Percentiles rank a stretch among this genome's conserved stretches.
Evolutionary conservation across 1,140 invertebrate genomes (phyloP).

Genomic region (Mercenaria mercenaria): DNA sequence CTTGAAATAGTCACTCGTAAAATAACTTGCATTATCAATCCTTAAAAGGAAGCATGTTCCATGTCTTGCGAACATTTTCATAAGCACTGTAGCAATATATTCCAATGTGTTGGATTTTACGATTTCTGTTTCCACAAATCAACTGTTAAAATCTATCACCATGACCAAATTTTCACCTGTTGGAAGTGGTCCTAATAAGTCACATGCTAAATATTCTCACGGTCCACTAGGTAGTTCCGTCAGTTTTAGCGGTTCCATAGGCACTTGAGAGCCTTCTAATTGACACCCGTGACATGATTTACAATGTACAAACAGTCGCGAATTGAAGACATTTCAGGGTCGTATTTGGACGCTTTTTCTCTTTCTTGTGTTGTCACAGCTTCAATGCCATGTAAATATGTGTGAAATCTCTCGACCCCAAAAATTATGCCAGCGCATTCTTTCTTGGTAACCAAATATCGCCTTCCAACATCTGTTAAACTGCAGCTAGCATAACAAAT

Average conservation of each 20-base stretch:
- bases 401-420: too few relatives aligned
- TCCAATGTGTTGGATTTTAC: conserved; percentile 50
- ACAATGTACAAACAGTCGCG: conserved; percentile 20
- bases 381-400: not conserved
- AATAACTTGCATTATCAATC: too few relatives aligned
- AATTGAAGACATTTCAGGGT: conserved; percentile 36
- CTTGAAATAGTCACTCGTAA: too few relatives aligned
- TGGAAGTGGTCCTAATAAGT: too few relatives aligned
- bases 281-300: conserved; percentile 67
- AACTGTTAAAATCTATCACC: conserved; percentile 71
- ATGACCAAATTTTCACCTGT: conserved; percentile 56
- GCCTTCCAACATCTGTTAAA: conserved; percentile 59
- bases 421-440: conserved; percentile 81
- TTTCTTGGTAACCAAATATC: conserved; percentile 83
- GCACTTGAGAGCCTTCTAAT: conserved; percentile 1
- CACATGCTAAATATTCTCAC: too few relatives aligned
- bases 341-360: conserved; percentile 44
- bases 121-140: conserved; percentile 58
- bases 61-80: conserved; percentile 61
- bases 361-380: conserved; percentile 57
- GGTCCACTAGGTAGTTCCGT: too few relatives aligned
- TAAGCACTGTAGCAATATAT: conserved; percentile 29
- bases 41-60: too few relatives aligned
- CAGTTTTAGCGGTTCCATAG: conserved; percentile 48
- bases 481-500: conserved; percentile 70